Percentiles rank a stretch among this genome's conserved stretches.
Conservation (phyloP, 2,113 vertebrate species). For the Lophochroa leadbeateri region DNA sequence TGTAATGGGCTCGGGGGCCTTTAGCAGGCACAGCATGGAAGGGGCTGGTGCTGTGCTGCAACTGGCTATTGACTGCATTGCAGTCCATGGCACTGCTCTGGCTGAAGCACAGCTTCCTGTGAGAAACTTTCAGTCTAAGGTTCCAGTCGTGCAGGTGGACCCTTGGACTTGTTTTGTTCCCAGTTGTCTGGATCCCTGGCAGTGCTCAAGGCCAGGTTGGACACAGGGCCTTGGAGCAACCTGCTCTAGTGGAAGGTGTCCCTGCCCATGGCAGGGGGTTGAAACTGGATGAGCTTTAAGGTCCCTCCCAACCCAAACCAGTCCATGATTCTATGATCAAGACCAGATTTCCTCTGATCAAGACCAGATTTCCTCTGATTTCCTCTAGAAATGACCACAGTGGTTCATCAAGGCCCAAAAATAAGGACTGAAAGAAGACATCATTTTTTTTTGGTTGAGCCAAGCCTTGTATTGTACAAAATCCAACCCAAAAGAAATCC, state of each 20-base stretch:
- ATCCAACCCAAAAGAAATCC: not conserved
- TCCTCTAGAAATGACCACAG: not conserved
- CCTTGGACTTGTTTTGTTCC: not conserved
- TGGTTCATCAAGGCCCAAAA: not conserved
- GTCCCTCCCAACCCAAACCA: not conserved
- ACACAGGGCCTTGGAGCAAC: not conserved
- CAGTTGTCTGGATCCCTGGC: not conserved
- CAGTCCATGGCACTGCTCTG: fast-evolving
- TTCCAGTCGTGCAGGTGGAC: not conserved
- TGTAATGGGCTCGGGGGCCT: not conserved
- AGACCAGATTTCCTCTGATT: not conserved
- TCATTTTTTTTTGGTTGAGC: not conserved
- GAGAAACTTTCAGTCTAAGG: not conserved
- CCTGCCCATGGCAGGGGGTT: not conserved
- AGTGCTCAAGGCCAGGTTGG: not conserved
- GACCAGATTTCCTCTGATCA: not conserved
- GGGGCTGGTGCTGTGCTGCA: not conserved
- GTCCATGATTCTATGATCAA: not conserved
- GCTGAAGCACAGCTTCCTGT: not conserved
- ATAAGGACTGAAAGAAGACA: not conserved
- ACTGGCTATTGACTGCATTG: fast-evolving
- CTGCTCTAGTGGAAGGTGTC: not conserved
- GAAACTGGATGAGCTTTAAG: not conserved
- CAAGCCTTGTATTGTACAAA: not conserved
- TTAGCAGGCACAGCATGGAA: not conserved